Conservation (phyloP, 2,888 invertebrate genomes). For the Eledone cirrhosa region DNA sequence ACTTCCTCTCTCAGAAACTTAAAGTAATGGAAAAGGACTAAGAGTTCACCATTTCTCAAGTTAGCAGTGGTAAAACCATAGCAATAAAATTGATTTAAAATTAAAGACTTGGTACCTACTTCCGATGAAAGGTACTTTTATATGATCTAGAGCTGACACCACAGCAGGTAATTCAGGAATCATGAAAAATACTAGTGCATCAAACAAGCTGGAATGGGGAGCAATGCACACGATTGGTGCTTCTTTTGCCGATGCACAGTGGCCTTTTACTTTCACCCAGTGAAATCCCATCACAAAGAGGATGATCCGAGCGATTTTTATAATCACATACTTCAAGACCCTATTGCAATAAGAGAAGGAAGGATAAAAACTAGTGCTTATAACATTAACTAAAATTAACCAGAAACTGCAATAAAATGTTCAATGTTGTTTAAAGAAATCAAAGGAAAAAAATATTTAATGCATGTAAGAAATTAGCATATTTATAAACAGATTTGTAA, state of each 20-base stretch:
- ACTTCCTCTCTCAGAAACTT: background rate
- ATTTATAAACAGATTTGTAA: no score
- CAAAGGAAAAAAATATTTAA: background rate
- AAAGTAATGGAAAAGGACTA: background rate
- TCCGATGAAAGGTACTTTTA: conserved; percentile 47
- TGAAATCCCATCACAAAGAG: conserved; percentile 50
- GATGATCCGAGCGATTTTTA: conserved; percentile 35
- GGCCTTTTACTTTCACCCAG: conserved; percentile 46
- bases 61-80: conserved; percentile 16
- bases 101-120: conserved; percentile 61
- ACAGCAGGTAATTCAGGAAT: conserved; percentile 44
- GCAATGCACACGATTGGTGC: conserved; percentile 80
- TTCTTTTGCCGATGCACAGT: conserved; percentile 37
- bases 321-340: conserved; percentile 11
- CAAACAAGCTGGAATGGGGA: conserved; percentile 91
- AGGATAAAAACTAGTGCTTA: background rate
- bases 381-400: background rate
- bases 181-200: conserved; percentile 70
- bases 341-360: conserved; percentile 25
- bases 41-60: conserved; percentile 26
- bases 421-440: conserved; percentile 26
- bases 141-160: conserved; percentile 50
- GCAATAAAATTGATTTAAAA: conserved; percentile 19
- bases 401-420: conserved; percentile 21
- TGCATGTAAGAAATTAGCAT: no score